Base-by-base conservation (phyloP, 2,113 vertebrate species). In the Triplophysa rosa region DNA sequence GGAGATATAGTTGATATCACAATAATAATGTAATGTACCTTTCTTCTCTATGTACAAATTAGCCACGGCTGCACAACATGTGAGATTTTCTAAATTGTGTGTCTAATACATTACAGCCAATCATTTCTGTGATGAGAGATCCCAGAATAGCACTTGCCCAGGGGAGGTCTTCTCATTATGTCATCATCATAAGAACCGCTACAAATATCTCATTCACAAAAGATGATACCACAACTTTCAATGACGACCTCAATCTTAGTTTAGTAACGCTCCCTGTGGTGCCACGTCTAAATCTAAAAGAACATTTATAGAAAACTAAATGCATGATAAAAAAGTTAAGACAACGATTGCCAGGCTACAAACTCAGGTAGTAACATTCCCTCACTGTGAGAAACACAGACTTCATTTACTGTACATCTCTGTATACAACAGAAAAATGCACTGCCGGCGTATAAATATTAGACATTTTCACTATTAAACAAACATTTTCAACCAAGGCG, bases 281-380 rank as follows among this genome's bases (percentile, higher is more conserved):
- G 29, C 67, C 45, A 52, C 16, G 13, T 52, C 33, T 71, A 54
- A 58, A 58, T 58, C 69, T 52, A 72, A 59, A 1, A 58, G 12
- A 42, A 59, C 52, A 65, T 69, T 80, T 54, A 71, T 66, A 78
- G 78, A 45, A 78, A 77, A 78, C 47, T 42, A 78, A 78, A 83
- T 67, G 78, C 67, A 47, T 37, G 62, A 23, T 49, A 61, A 68
- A 33, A 33, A 70, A 21, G 68, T 23, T 52, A 67, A 49, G 71
- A 63, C 67, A 76, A 75, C 24, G 13, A 4, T 14, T 63, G 37
- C 66, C 61, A 64, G 68, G 49, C 29, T 37, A 37, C 52, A 71
- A 71, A 52, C 45, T 52, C 67, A 52, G 67, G 45, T 23, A 40
- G 47, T 49, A 16, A 19, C 23, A 17, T 21, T 58, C 26, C 49